Evolutionary conservation across 2,888 invertebrate species (phyloP).

Genomic region (Morpho helenor): DNA sequence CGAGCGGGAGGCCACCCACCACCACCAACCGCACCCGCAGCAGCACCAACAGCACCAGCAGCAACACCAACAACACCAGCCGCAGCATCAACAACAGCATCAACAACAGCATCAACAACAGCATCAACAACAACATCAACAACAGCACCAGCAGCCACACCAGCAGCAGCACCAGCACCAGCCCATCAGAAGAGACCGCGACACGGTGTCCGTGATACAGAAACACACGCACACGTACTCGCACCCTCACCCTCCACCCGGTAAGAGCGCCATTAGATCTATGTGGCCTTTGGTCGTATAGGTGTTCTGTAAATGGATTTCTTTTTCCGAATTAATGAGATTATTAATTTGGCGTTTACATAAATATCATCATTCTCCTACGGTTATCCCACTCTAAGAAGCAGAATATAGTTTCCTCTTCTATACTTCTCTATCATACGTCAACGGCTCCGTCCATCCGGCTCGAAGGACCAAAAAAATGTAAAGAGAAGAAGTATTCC

Average conservation of each 20-base stretch:
- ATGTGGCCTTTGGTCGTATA: too few relatives aligned
- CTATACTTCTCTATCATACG: too few relatives aligned
- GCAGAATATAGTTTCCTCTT: too few relatives aligned
- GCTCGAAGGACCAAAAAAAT: too few relatives aligned
- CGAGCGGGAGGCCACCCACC: slow-evolving; percentile 56
- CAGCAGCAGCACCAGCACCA: slow-evolving; percentile 42
- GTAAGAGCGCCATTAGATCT: slow-evolving; percentile 38
- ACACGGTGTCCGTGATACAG: slow-evolving; percentile 54
- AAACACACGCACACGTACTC: slow-evolving; percentile 57
- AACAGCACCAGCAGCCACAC: slow-evolving; percentile 78
- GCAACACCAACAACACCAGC: slow-evolving; percentile 50
- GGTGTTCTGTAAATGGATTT: too few relatives aligned
- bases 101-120: slow-evolving; percentile 49
- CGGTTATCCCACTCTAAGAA: too few relatives aligned
- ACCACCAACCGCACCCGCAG: slow-evolving; percentile 61
- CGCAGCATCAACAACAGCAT: slow-evolving; percentile 48
- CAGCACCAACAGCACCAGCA: slow-evolving; percentile 52
- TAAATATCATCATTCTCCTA: too few relatives aligned
- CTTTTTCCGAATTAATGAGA: too few relatives aligned
- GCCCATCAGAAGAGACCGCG: slow-evolving; percentile 46
- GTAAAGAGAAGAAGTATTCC: too few relatives aligned
- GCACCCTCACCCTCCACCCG: slow-evolving; percentile 60
- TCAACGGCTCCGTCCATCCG: too few relatives aligned
- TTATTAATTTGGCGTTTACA: too few relatives aligned
- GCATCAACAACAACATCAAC: slow-evolving; percentile 53